Evolutionary conservation across 2,888 invertebrate genomes (phyloP).

Genomic region (Temnothorax rugatulus): DNA sequence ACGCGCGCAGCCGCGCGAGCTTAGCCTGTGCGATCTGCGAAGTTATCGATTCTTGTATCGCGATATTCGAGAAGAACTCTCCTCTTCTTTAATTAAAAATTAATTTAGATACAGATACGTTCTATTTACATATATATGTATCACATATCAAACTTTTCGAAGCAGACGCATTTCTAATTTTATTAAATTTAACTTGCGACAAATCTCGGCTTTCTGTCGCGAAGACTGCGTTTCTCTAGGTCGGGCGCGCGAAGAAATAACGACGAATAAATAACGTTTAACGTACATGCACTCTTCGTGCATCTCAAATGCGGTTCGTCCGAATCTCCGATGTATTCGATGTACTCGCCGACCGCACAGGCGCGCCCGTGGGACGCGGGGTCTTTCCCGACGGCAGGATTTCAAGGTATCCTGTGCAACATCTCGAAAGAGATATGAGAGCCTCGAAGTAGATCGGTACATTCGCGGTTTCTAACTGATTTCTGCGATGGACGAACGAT

Average conservation of each 20-base stretch:
- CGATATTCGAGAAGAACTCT: background rate
- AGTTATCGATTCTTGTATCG: background rate
- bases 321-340: slow-evolving; percentile 5
- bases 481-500: slow-evolving; percentile 79
- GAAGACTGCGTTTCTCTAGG: background rate
- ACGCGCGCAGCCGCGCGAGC: slow-evolving; percentile 24
- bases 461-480: slow-evolving; percentile 77
- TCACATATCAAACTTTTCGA: background rate
- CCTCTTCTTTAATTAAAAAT: background rate
- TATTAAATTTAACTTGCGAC: background rate
- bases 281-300: background rate
- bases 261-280: background rate
- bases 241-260: background rate
- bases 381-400: slow-evolving; percentile 45
- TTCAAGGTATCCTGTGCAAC: slow-evolving; percentile 20
- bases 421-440: slow-evolving; percentile 49
- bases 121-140: background rate
- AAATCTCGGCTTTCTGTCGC: background rate
- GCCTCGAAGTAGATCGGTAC: slow-evolving; percentile 53
- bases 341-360: slow-evolving; percentile 12
- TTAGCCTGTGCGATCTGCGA: background rate
- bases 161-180: background rate
- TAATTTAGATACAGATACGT: background rate
- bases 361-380: slow-evolving; percentile 16
- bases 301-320: background rate